Conservation (phyloP, 2,113 vertebrate species). For the Lagopus muta region DNA sequence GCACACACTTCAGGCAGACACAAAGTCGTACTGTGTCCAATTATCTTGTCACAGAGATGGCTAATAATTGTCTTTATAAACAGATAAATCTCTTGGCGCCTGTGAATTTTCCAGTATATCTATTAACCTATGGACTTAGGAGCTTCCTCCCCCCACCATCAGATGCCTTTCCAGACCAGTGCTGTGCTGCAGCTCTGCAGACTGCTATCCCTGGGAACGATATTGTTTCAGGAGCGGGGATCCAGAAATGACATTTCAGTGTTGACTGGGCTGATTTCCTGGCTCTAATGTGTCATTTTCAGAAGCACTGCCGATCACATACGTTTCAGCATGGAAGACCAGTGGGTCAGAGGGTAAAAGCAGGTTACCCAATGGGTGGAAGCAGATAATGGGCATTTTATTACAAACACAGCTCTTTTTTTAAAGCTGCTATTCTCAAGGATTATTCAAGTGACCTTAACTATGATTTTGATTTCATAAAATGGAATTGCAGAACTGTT, state of each 20-base stretch:
- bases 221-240: background rate
- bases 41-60: background rate
- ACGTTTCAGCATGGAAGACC: constrained; percentile 31
- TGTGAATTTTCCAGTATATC: background rate
- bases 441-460: constrained; percentile 61
- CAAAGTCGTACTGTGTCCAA: background rate
- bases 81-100: background rate
- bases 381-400: constrained; percentile 67
- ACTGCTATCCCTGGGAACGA: background rate
- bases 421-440: constrained; percentile 63
- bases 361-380: constrained; percentile 49
- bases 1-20: background rate
- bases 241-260: constrained; percentile 22
- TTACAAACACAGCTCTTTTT: constrained; percentile 40
- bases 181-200: background rate
- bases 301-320: constrained; percentile 26
- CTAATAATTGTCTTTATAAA: background rate
- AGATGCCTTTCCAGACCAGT: rapidly evolving
- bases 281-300: constrained; percentile 30
- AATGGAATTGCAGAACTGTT: constrained; percentile 52
- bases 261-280: background rate
- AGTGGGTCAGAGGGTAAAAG: constrained; percentile 49
- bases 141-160: rapidly evolving
- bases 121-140: background rate
- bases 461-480: constrained; percentile 65